These are phyloP conservation scores for Nysson spinosus DNA, from an alignment of 2,888 invertebrate species.

Conservation along the genomic window DNA sequence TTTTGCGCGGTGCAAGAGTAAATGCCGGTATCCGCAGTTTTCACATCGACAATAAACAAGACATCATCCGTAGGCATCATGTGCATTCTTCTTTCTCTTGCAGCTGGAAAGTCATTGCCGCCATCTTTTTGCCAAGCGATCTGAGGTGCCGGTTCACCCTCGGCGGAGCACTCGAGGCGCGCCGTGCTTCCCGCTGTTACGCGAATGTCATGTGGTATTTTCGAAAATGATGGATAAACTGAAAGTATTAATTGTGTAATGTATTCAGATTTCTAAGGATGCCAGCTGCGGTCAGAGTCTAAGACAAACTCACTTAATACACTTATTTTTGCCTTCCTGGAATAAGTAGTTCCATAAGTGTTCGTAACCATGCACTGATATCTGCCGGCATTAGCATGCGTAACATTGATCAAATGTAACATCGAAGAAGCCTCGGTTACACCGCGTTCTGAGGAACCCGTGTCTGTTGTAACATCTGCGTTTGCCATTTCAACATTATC, in stretches of 20 bases:
- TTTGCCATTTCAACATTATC: constrained; percentile 84
- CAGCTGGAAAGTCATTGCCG: constrained; percentile 96
- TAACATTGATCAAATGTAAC: constrained; percentile 86
- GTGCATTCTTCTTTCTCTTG: constrained; percentile 93
- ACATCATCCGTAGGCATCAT: constrained; percentile 94
- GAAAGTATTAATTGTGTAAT: constrained; percentile 20
- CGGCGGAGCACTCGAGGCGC: constrained; percentile 93
- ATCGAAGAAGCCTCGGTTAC: constrained; percentile 85
- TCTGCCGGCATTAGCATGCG: constrained; percentile 89
- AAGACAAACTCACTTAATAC: constrained; percentile 85
- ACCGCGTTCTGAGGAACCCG: constrained; percentile 79
- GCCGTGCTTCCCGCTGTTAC: constrained; percentile 92
- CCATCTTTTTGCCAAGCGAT: constrained; percentile 95
- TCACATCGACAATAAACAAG: constrained; percentile 95
- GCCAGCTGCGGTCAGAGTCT: too few species aligned
- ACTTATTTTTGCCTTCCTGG: constrained; percentile 89
- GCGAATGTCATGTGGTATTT: constrained; percentile 90
- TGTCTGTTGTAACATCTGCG: constrained; percentile 76
- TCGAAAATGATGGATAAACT: constrained; percentile 92
- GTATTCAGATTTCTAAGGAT: too few species aligned
- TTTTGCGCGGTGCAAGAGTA: constrained; percentile 97
- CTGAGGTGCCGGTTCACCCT: constrained; percentile 92
- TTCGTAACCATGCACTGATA: constrained; percentile 97
- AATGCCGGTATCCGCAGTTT: constrained; percentile 91
- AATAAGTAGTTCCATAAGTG: constrained; percentile 92